phyloP scores from a whole-genome alignment of 2,888 invertebrate species.

The Rotaria macrura region DNA sequence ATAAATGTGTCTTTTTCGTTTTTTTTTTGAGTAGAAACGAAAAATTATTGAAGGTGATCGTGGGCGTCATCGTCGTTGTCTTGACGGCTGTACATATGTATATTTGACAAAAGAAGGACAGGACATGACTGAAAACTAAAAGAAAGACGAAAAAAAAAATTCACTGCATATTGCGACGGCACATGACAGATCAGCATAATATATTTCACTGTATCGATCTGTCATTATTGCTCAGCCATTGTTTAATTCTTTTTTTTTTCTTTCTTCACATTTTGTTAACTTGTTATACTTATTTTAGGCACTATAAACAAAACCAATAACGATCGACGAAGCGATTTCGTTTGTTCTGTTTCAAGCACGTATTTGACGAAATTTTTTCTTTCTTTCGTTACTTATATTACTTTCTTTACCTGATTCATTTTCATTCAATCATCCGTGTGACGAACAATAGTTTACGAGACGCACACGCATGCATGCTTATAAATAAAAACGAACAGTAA shows the following conservation, averaged over 20 bases:
- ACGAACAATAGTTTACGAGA: not conserved
- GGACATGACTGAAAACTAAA: not conserved
- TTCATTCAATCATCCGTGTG: not conserved
- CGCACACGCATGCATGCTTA: not conserved
- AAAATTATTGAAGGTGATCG: not conserved
- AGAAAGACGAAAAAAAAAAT: not conserved
- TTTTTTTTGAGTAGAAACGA: not conserved
- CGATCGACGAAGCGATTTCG: not conserved
- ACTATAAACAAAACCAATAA: not conserved
- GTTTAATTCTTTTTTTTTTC: not conserved
- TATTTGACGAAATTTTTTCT: not conserved
- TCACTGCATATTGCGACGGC: not conserved
- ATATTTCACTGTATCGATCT: not conserved
- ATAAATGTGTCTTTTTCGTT: not conserved
- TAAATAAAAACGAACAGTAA: not conserved
- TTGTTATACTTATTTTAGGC: not conserved
- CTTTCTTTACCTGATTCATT: not conserved
- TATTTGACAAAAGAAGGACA: not conserved
- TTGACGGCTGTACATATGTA: not conserved
- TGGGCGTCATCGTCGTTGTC: not conserved
- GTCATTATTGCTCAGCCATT: not conserved
- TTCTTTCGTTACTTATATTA: not conserved
- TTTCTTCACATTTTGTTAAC: not conserved
- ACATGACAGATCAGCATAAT: not conserved
- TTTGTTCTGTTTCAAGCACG: not conserved